A percentile compares a stretch with the other conserved stretches of the same genome.
Evolutionary conservation across 2,113 vertebrate genomes (phyloP).

Genomic region (Neogale vison): DNA sequence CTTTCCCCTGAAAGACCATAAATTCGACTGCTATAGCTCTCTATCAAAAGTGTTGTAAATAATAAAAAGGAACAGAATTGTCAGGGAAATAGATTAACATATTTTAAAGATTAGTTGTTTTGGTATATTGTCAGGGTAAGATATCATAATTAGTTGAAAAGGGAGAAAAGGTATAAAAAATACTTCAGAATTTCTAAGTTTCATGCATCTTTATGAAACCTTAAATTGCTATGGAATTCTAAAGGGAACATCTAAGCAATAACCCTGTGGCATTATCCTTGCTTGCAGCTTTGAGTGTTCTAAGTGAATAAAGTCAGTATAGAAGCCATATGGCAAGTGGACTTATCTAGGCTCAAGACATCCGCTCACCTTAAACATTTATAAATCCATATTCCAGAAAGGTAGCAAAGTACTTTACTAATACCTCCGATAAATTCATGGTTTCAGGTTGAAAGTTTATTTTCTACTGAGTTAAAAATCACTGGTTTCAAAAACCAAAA

Average conservation of each 20-base stretch:
- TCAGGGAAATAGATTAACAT: slow-evolving; percentile 23
- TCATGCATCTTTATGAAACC: background rate
- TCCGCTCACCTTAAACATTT: background rate
- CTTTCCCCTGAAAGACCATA: slow-evolving; percentile 59
- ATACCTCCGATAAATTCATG: background rate
- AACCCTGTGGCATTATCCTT: background rate
- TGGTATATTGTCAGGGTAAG: slow-evolving; percentile 14
- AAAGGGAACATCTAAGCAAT: background rate
- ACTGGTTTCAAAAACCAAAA: background rate
- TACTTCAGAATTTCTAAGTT: background rate
- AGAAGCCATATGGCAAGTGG: background rate
- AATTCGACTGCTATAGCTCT: slow-evolving; percentile 65
- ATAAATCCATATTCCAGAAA: background rate
- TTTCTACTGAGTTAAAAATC: background rate
- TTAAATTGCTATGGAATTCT: background rate
- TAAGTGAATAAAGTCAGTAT: background rate
- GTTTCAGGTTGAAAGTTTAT: background rate
- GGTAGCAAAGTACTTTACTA: background rate
- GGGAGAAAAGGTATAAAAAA: background rate
- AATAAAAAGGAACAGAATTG: slow-evolving; percentile 26
- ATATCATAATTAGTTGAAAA: background rate
- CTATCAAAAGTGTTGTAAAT: slow-evolving; percentile 47
- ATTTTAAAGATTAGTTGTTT: slow-evolving; percentile 38
- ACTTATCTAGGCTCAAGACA: background rate
- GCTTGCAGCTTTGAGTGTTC: background rate